Base-by-base conservation (phyloP, 1,140 invertebrate genomes). In the Drosophila sulfurigaster region DNA sequence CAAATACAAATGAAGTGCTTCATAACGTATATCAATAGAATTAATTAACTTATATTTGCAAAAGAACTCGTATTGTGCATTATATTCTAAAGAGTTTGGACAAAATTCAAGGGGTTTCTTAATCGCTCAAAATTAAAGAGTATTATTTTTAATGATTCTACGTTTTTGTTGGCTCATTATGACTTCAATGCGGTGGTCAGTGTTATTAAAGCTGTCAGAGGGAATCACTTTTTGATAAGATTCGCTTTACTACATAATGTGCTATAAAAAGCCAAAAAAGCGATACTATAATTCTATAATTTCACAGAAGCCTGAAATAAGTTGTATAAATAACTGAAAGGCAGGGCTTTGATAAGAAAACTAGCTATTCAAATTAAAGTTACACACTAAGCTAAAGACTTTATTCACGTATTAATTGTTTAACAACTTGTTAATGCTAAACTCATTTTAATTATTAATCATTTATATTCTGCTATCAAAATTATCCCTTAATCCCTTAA, bases 161-260 rank as follows among this genome's bases (percentile, higher is more conserved):
- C 5, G 13, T 13, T 54, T 2, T 8, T 10, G 15, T 20, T 15
- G 1, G 6, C 3, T 10, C 15, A 48, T 8, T 49, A 10, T 28
- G 20, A 10, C 16, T 11, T 20, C 11, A 49, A 28, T 25, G 15
- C 15, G 7, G n/a, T 28, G 48, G 20, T 49, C 51, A 13, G 11
- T 52, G 6, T 8, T 52, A 11, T 30, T 52, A 30, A 6, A 32
- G 1, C 5, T 6, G 6, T 15, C 28, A 54, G 51, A 54, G 51
- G 51, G 51, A 54, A 32, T 54, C 51, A 13, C 28, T 35, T 15
- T 32, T 54, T 54, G 30, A 54, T 54, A 35, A 54, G 51, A 13
- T 15, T 15, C 30, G 11, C 13, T 3, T 3, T 43, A 43, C 11
- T 43, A 11, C 11, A 2, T 43, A n/a, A 13, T 43, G 5, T 43